Percentiles rank a stretch among this genome's conserved stretches.
phyloP scores from a whole-genome alignment of 1,140 invertebrate genomes.

The Lutraria rhynchaena region DNA sequence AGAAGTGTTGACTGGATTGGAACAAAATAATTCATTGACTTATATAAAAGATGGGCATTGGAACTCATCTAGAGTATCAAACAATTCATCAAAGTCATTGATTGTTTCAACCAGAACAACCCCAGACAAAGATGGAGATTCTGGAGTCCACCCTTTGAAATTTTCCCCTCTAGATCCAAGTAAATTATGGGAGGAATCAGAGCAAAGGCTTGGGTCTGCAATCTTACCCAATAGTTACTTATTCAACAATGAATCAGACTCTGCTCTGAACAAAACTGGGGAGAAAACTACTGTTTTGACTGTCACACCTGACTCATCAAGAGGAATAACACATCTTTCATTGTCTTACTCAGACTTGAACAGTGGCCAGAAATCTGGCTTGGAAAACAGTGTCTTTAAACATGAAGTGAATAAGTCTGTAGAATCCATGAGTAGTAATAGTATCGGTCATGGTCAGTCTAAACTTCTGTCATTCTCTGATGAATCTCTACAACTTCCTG shows the following conservation, averaged over 20 bases:
- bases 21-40: conserved; percentile 17
- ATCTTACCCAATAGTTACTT: conserved; percentile 12
- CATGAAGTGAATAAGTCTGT: conserved; percentile 35
- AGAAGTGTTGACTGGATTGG: not conserved
- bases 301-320: conserved; percentile 19
- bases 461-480: conserved; percentile 46
- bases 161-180: conserved; percentile 67
- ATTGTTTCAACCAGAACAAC: conserved; percentile 8
- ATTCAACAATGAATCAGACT: conserved; percentile 12
- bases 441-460: conserved; percentile 12
- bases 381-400: conserved; percentile 2
- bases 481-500: conserved; percentile 44
- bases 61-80: conserved; percentile 18
- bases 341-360: conserved; percentile 45
- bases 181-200: conserved; percentile 66
- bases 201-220: conserved; percentile 24
- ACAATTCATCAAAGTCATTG: conserved; percentile 31
- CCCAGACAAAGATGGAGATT: not conserved
- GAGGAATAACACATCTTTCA: conserved; percentile 46
- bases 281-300: conserved; percentile 36
- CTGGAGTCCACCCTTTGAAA: not conserved
- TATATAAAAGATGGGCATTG: conserved; percentile 2
- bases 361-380: conserved; percentile 1
- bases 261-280: conserved; percentile 13
- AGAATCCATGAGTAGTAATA: conserved; percentile 26